phyloP scores from a whole-genome alignment of 2,888 invertebrate genomes.

The Xanthorhoe spadicearia region DNA sequence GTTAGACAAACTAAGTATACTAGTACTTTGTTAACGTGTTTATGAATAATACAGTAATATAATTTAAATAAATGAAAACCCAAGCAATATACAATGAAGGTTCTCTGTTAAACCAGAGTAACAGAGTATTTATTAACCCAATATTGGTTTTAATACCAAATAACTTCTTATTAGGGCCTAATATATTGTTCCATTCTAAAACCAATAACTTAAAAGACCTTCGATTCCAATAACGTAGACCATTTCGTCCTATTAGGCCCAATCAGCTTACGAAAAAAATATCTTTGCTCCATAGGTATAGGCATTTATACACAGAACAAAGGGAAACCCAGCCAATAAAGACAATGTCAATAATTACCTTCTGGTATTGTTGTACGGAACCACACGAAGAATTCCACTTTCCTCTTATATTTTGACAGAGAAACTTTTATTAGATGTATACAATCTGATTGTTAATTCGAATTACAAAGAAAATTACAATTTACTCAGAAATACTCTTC shows the following conservation, averaged over 20 bases:
- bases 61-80: not conserved
- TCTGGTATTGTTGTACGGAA: slow-evolving; percentile 25
- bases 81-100: not conserved
- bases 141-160: slow-evolving; percentile 6
- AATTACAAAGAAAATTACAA: not conserved
- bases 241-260: slow-evolving; percentile 32
- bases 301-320: slow-evolving; percentile 33
- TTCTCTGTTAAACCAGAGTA: not conserved
- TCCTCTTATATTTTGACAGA: slow-evolving; percentile 4
- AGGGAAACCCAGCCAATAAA: slow-evolving; percentile 42
- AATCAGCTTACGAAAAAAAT: slow-evolving; percentile 41
- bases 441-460: not conserved
- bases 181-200: slow-evolving; percentile 17
- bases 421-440: not conserved
- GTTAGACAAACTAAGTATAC: too few relatives aligned
- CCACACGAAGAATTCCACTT: slow-evolving; percentile 21
- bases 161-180: slow-evolving; percentile 11
- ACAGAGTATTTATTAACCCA: not conserved
- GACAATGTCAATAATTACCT: slow-evolving; percentile 44
- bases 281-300: slow-evolving; percentile 19
- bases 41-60: too few relatives aligned
- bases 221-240: slow-evolving; percentile 32
- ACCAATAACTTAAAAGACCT: slow-evolving; percentile 24
- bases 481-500: not conserved
- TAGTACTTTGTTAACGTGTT: too few relatives aligned